Conservation (phyloP, 2,888 invertebrate species). For the Creontiades dilutus region DNA sequence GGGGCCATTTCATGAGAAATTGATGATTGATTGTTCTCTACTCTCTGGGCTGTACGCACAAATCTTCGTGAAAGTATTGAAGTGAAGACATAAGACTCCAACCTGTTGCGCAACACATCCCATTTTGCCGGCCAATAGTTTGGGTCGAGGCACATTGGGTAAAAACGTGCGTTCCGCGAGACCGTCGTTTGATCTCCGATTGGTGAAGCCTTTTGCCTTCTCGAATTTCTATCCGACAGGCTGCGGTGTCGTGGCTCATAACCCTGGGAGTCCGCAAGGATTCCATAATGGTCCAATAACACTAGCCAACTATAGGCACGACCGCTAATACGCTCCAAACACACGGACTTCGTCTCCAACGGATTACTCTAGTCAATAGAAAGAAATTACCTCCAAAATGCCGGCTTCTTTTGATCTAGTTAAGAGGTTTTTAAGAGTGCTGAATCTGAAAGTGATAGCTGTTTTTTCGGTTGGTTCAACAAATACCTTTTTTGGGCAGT, state of each 20-base stretch:
- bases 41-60: not conserved
- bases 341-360: too few species aligned
- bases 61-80: constrained; percentile 20
- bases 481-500: too few species aligned
- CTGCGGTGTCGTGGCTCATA: not conserved
- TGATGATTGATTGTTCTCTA: constrained; percentile 19
- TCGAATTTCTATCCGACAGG: not conserved
- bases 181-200: constrained; percentile 20
- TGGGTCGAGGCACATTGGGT: constrained; percentile 1
- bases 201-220: constrained; percentile 21
- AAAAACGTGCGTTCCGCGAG: constrained; percentile 14
- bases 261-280: not conserved
- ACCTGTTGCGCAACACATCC: constrained; percentile 21
- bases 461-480: too few species aligned
- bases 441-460: too few species aligned
- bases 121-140: constrained; percentile 16
- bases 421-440: too few species aligned
- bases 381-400: too few species aligned
- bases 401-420: too few species aligned
- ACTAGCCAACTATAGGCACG: not conserved
- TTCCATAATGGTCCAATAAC: not conserved
- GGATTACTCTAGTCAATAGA: too few species aligned
- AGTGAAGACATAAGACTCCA: not conserved
- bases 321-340: too few species aligned
- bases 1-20: constrained; percentile 15